Conservation (phyloP, 2,888 invertebrate species). For the Leptarthrus brevirostris region DNA sequence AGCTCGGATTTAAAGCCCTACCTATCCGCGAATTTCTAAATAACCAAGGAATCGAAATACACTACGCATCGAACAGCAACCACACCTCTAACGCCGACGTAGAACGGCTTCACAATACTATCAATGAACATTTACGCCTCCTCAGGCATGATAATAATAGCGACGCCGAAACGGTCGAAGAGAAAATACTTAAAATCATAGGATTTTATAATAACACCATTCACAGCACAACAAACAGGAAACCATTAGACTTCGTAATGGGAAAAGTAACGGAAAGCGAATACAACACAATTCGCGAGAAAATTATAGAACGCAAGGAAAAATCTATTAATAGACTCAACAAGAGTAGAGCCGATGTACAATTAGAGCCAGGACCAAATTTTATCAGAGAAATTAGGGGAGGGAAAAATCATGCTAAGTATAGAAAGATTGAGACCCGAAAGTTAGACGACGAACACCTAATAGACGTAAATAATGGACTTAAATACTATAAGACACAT, state of each 20-base stretch:
- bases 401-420: constrained; percentile 44
- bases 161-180: too few relatives aligned
- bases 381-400: constrained; percentile 14
- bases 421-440: constrained; percentile 48
- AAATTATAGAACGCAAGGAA: constrained; percentile 51
- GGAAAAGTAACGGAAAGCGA: constrained; percentile 50
- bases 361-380: neutral
- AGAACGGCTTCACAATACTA: constrained; percentile 54
- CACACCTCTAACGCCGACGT: constrained; percentile 54
- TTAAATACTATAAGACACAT: too few relatives aligned
- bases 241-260: constrained; percentile 54
- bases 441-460: too few relatives aligned
- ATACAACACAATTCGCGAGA: constrained; percentile 51
- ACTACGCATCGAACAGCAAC: too few relatives aligned
- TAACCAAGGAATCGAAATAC: constrained; percentile 46
- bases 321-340: constrained; percentile 47
- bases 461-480: too few relatives aligned
- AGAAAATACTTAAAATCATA: too few relatives aligned
- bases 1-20: constrained; percentile 51
- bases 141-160: too few relatives aligned
- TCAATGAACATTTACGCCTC: too few relatives aligned
- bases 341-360: neutral
- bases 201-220: too few relatives aligned
- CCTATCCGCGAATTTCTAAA: constrained; percentile 53
- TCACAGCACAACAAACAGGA: constrained; percentile 34